These are phyloP conservation scores for Zaprionus bogoriensis DNA, from an alignment of 2,888 invertebrate species.

Conservation along the genomic window DNA sequence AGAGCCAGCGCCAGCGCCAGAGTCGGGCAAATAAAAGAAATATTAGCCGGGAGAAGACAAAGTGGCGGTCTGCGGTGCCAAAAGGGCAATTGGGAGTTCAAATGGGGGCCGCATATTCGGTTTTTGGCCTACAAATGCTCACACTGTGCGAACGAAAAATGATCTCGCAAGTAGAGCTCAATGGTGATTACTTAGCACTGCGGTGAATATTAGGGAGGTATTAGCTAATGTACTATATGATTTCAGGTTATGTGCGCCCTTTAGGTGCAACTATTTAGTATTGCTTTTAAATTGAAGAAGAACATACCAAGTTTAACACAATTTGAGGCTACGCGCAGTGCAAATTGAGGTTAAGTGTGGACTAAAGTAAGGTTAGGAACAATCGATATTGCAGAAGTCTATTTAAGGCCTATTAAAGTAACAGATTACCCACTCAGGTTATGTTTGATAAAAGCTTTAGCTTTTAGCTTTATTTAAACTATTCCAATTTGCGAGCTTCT, in stretches of 20 bases:
- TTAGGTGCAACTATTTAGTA: no score
- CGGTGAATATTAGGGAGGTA: not conserved
- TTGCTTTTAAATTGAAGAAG: no score
- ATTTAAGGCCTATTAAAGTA: not conserved
- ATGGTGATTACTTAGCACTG: not conserved
- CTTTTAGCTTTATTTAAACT: not conserved
- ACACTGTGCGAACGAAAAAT: constrained; percentile 22
- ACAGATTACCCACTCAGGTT: not conserved
- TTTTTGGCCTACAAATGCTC: constrained; percentile 15
- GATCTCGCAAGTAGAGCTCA: no score
- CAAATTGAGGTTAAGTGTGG: not conserved
- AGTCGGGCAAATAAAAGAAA: constrained; percentile 67
- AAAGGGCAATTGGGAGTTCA: constrained; percentile 49
- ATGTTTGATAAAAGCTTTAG: not conserved
- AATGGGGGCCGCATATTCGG: constrained; percentile 27
- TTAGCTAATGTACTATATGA: not conserved
- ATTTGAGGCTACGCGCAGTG: not conserved
- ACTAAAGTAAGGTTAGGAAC: not conserved
- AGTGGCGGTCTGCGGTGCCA: constrained; percentile 59
- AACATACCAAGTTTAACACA: no score
- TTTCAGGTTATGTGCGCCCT: not conserved
- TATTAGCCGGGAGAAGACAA: constrained; percentile 74
- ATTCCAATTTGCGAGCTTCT: not conserved
- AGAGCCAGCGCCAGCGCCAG: not conserved
- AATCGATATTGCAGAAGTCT: no score